These are phyloP conservation scores for Psammodynastes pulverulentus DNA, from an alignment of 2,113 vertebrate genomes.

Conservation along the genomic window DNA sequence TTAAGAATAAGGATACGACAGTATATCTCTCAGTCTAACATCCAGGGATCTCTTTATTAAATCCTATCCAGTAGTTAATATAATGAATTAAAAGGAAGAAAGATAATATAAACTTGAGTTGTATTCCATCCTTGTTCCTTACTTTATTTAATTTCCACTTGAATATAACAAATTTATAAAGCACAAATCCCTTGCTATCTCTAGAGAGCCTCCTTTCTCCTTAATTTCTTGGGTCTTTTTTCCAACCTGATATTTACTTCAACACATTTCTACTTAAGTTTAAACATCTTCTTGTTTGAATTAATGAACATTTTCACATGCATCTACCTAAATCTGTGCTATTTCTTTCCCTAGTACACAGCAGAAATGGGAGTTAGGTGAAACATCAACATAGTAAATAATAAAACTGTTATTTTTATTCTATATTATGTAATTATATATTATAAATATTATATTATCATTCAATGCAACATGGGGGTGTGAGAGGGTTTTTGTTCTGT, in stretches of 20 bases:
- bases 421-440: neutral
- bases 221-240: neutral
- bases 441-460: neutral
- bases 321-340: neutral
- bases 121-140: neutral
- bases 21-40: neutral
- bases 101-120: neutral
- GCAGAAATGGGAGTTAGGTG: neutral
- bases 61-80: neutral
- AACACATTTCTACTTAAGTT: neutral
- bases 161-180: neutral
- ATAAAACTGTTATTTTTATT: neutral
- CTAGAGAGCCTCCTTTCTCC: neutral
- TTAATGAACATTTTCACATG: neutral
- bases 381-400: neutral
- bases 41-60: neutral
- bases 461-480: neutral
- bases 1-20: neutral
- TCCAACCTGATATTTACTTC: neutral
- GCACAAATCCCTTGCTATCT: neutral
- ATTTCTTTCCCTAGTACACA: neutral
- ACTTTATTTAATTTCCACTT: neutral
- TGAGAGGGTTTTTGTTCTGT: neutral
- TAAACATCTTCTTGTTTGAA: neutral
- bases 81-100: neutral